A percentile compares a stretch with the other conserved stretches of the same genome.
Evolutionary conservation across 2,888 invertebrate species (phyloP).

Genomic region (Napeogenes inachia): DNA sequence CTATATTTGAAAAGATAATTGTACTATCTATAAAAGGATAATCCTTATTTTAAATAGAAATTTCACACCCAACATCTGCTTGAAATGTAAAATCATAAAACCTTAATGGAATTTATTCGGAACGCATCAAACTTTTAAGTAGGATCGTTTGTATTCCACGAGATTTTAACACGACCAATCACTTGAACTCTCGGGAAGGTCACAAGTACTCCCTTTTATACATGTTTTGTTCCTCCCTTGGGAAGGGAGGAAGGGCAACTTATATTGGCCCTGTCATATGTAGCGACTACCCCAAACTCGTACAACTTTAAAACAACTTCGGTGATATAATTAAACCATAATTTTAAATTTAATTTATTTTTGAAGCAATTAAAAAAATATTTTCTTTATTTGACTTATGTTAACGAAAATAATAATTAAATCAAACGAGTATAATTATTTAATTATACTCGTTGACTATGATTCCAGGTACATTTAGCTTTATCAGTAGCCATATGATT

Average conservation of each 20-base stretch:
- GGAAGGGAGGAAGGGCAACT: slow-evolving; percentile 36
- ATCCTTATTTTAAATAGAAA: slow-evolving; percentile 13
- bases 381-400: no score
- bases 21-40: not conserved
- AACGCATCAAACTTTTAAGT: slow-evolving; percentile 71
- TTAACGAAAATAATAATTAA: no score
- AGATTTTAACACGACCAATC: slow-evolving; percentile 48
- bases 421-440: no score
- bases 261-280: slow-evolving; percentile 48
- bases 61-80: slow-evolving; percentile 52
- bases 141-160: slow-evolving; percentile 65
- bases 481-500: no score
- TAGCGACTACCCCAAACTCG: slow-evolving; percentile 47
- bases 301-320: slow-evolving; percentile 61
- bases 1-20: not conserved
- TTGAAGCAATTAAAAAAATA: no score
- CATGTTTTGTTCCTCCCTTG: slow-evolving; percentile 20
- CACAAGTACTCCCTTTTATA: slow-evolving; percentile 27
- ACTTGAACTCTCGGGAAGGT: slow-evolving; percentile 34
- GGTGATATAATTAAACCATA: slow-evolving; percentile 61
- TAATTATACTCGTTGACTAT: no score
- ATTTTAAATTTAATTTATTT: slow-evolving; percentile 62
- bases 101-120: slow-evolving; percentile 68
- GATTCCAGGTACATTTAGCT: no score
- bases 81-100: slow-evolving; percentile 67